Base-by-base conservation (phyloP, 2,888 invertebrate species). In the Pseudococcus viburni region DNA sequence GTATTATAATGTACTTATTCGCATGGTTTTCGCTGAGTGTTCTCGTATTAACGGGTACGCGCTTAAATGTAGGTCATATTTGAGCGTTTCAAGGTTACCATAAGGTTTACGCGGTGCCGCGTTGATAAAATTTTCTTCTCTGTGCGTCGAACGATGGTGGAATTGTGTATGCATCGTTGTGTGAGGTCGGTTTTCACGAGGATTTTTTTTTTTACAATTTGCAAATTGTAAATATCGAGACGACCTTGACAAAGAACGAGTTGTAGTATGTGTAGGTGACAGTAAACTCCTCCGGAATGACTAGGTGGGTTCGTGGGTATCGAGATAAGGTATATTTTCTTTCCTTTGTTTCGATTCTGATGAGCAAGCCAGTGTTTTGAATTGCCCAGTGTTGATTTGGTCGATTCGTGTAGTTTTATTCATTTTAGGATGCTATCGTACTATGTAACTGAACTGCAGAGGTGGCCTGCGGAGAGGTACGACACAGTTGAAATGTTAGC, bases 21-120 rank as follows among this genome's bases (percentile, higher is more conserved):
- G 73, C 15, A 73, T 73, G 26, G 15, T 73, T 73, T 33, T 26
- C 39, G 73, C 73, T 0, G 17, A 64, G 9, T 12, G 64, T 64
- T 22, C 64, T 73, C 73, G 73, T 73, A 73, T 73, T 22, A 64
- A 64, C 22, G 64, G 22, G 19, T 64, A 11, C 22, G 19, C 64
- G 73, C 12, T 73, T 33, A 73, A 73, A 73, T 73, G 73, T 73
- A 73, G 73, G 73, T 73, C 73, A 73, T 64, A 64, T 64, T 22
- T 64, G 73, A 26, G 26, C 15, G 73, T 73, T 73, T 73, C 73
- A 73, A 73, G 73, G 73, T 73, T 33, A 73, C 73, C 73, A 73
- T 73, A 73, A 73, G 73, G 73, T 73, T 73, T 73, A 73, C 33
- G 15, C 17, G 33, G 6, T 33, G 4, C 39, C 17, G 33, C 73